A percentile compares a stretch with the other conserved stretches of the same genome.
Evolutionary conservation across 53 echinoderm and acorn worm genomes (phyloP).

Genomic region (Apostichopus leukothele): DNA sequence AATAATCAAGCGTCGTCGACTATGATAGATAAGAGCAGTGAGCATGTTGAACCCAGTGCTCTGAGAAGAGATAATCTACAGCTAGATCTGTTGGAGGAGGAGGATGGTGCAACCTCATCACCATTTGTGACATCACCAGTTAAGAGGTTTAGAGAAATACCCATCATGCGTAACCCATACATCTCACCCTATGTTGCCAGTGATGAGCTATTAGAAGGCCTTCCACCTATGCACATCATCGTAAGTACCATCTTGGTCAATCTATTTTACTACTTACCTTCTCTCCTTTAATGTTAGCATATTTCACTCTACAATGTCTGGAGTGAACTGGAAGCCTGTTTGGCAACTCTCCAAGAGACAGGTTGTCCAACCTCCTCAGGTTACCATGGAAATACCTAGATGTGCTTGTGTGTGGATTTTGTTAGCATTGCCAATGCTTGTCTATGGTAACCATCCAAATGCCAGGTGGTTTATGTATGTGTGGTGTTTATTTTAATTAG

Average conservation of each 20-base stretch:
- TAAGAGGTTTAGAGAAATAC: constrained; percentile 76
- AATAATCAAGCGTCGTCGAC: not conserved
- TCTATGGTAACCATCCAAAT: not conserved
- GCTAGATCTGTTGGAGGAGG: constrained; percentile 55
- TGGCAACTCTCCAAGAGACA: too few species aligned
- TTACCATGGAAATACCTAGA: too few species aligned
- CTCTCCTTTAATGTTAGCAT: too few species aligned
- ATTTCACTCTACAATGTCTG: too few species aligned
- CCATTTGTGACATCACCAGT: constrained; percentile 86
- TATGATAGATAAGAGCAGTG: not conserved
- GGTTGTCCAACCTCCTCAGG: too few species aligned
- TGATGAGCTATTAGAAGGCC: constrained; percentile 87
- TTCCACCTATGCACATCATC: constrained; percentile 89
- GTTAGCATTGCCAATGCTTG: too few species aligned
- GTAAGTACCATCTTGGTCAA: constrained; percentile 59
- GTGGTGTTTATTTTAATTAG: not conserved
- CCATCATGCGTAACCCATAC: constrained; percentile 94
- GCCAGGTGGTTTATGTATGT: too few species aligned
- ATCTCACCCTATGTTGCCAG: constrained; percentile 83
- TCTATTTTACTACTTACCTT: too few species aligned
- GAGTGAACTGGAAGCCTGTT: too few species aligned
- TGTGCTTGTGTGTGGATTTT: too few species aligned
- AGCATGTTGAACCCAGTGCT: not conserved
- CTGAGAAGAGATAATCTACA: constrained; percentile 60
- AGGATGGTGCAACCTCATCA: constrained; percentile 57